These are phyloP conservation scores for Pampus argenteus DNA, from an alignment of 2,797 vertebrate genomes.

Conservation along the genomic window DNA sequence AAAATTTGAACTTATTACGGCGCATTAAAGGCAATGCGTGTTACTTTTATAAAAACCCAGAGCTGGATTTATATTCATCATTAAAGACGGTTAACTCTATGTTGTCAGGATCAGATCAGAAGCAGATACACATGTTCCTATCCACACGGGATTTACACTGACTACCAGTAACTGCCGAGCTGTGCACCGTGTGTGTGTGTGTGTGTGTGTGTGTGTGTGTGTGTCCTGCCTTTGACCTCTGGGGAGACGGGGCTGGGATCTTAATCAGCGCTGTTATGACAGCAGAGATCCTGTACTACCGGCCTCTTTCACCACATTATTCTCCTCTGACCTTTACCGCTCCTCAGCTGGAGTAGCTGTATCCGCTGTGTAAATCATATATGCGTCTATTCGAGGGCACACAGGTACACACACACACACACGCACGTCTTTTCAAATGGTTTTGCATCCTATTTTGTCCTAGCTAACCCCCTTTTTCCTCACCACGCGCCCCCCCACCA, in stretches of 20 bases:
- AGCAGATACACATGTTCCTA: neutral
- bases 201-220: neutral
- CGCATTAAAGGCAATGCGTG: no score
- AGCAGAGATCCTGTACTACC: conserved; percentile 66
- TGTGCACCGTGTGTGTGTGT: neutral
- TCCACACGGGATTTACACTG: conserved; percentile 3
- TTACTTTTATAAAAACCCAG: neutral
- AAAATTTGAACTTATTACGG: no score
- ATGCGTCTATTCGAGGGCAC: conserved; percentile 8
- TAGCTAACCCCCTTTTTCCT: conserved; percentile 31
- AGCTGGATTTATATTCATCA: neutral
- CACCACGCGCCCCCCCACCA: conserved; percentile 15
- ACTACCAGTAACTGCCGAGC: conserved; percentile 1
- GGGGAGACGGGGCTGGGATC: conserved; percentile 58
- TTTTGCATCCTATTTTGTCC: conserved; percentile 60
- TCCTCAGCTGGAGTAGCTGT: conserved; percentile 62
- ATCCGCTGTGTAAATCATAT: conserved; percentile 74
- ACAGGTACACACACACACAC: conserved; percentile 22
- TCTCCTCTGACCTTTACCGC: conserved; percentile 82
- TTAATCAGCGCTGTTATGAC: conserved; percentile 81
- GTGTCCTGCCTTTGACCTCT: conserved; percentile 73
- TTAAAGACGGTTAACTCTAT: no score
- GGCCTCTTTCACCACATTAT: conserved; percentile 75
- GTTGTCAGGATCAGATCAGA: neutral
- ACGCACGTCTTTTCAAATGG: conserved; percentile 35